Evolutionary conservation across 2,113 vertebrate species (phyloP), one percentile per base, ranked within the genome.

Genomic region (Nestor notabilis): DNA sequence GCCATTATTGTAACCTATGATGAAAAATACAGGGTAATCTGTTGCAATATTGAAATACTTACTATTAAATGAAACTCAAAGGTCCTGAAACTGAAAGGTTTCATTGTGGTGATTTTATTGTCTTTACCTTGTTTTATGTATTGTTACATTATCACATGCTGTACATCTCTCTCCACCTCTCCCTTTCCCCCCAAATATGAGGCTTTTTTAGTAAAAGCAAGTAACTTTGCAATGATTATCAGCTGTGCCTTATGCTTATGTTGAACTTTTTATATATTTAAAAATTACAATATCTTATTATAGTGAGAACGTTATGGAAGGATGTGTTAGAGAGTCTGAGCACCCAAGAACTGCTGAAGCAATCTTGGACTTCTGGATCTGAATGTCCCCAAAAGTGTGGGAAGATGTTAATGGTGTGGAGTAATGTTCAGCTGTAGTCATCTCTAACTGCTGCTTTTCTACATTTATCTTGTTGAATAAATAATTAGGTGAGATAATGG

Each of bases 341-440:
- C 60, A 84, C 56, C 47, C 37, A 56, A 82, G 94, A 94, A 91
- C 79, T 83, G 87, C 58, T 89, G 77, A 79, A 50, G 56, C 56
- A 81, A 10, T 93, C 78, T 72, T 70, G 55, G 58, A 64, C 37
- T 58, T 90, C 15, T 47, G 47, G 23, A 60, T 58, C 19, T 35
- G 31, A 78, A 50, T 21, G 39, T 52, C 7, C 16, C 33, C 2
- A 1, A 31, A 71, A 50, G 6, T 17, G 20, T 6, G 9, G 52
- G 47, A 25, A 44, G 50, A 56, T 35, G 24, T 15, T 47, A 15
- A 6, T 46, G 33, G 6, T 76, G 20, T 68, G 28, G 47, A 37
- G 7, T 13, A 16, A 1, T 5, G 23, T 39, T 79, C 33, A n/a
- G 47, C 19, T 7, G 29, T 39, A 21, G 11, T 19, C 5, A 1